Base-by-base conservation (phyloP, 2,888 invertebrate genomes). In the Patella ulyssiponensis region DNA sequence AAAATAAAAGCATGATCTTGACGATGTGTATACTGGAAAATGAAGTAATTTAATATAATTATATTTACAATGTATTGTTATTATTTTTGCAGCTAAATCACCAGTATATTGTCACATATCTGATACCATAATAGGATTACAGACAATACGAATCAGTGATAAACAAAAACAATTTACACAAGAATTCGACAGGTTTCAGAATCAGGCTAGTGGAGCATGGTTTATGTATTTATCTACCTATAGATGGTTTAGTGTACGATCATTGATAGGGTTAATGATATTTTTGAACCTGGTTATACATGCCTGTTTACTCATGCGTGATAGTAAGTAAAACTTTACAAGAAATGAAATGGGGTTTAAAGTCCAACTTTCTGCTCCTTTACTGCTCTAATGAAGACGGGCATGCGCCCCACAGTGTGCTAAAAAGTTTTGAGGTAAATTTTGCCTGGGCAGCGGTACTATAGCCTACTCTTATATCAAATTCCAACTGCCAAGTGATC, bases 21-120 rank as follows among this genome's bases (percentile, higher is more conserved):
- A 44, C 1, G 9, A 44, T 44, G 44, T 44, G 44, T 44, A 44
- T 9, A 44, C 44, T 0, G 0, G 7, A 44, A 44, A 44, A 44
- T 44, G 44, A 44, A 9, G 3, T 7, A 44, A 44, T 44, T 44
- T 44, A 44, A 44, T 44, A 44, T 44, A 44, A 44, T 44, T 9
- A 5, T 44, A 9, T 44, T 4, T 44, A 44, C 44, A 44, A 44
- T 44, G 44, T 44, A 44, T 44, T 44, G 9, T 44, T 44, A 44
- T 44, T 44, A 44, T 44, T 9, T 33, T 86, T 85, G n/a, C 92
- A 96, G 96, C 95, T 81, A 95, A 97, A 80, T 97, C 97, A 86
- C 98, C 98, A 0, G 96, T 98, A 23, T 98, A 97, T 92, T 95
- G 96, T 1, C 97, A 98, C 89, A 92, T 98, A 87, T 96, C 95